Base-by-base conservation (phyloP, 2,797 vertebrate genomes). In the Antennarius maculatus region DNA sequence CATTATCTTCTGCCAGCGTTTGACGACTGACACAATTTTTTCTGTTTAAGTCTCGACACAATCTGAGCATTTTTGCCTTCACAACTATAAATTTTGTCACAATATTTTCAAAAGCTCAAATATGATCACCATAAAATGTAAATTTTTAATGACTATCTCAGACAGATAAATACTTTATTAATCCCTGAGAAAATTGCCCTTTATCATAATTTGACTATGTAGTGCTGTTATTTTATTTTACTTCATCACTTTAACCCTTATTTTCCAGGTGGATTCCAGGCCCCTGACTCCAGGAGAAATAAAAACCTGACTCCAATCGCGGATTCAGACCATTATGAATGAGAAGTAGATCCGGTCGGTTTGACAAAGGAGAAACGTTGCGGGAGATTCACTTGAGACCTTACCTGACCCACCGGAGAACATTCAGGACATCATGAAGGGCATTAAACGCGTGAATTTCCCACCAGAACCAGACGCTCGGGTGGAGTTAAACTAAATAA, bases 311-410 rank as follows among this genome's bases (percentile, higher is more conserved):
- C 49, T 69, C 31, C 55, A 42, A 42, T 57, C 15, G 55, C 82
- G 59, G 56, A 71, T 12, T 42, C 62, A 55, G 56, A 23, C 54
- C 76, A 66, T 76, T 69, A 90, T 91, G 85, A 92, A 91, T 91
- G 89, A 88, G 84, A 93, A 91, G 91, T 92, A 91, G 92, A 81
- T 64, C 90, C 90, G 85, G 90, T 69, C 62, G 66, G 49, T 77
- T 77, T 71, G 62, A 71, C 55, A 10, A 37, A 74, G 39, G 63
- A 74, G 56, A 64, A 13, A 67, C 54, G 45, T 60, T 56, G 7
- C 43, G 3, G 4, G 7, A 5, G 5, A 6, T 4, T 5, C 41
- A 42, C 16, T 62, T 10, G 0, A 52, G 7, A 27, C 1, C 6
- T 27, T 12, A 0, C 37, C 6, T n/a, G 1, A 12, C 5, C 55